These are phyloP conservation scores for Aquatica leii DNA, from an alignment of 2,888 invertebrate species.

Conservation along the genomic window DNA sequence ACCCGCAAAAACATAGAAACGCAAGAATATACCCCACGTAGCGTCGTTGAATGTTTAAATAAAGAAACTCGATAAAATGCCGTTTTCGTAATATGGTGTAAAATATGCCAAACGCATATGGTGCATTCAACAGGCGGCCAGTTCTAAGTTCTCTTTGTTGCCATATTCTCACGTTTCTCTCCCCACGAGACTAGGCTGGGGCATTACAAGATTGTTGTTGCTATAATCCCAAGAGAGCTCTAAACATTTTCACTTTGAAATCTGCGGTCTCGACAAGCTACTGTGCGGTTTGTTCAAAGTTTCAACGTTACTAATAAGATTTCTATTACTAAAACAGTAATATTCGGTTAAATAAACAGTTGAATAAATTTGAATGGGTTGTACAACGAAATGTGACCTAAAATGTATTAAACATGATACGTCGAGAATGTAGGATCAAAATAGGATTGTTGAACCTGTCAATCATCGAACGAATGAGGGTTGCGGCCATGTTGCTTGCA, in stretches of 20 bases:
- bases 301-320: conserved; percentile 35
- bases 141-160: conserved; percentile 51
- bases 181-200: conserved; percentile 52
- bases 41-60: too few relatives aligned
- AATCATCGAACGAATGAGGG: conserved; percentile 56
- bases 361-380: background rate
- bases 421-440: conserved; percentile 54
- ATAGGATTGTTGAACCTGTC: conserved; percentile 58
- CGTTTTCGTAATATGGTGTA: conserved; percentile 25
- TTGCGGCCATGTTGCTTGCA: conserved; percentile 56
- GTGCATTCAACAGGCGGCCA: conserved; percentile 55
- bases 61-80: too few relatives aligned
- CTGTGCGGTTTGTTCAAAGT: conserved; percentile 51
- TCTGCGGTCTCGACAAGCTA: conserved; percentile 51
- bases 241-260: conserved; percentile 57
- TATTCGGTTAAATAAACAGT: conserved; percentile 13
- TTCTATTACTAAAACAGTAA: conserved; percentile 18
- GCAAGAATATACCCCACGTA: too few relatives aligned
- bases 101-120: conserved; percentile 42
- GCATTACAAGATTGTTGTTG: conserved; percentile 58
- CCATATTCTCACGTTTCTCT: conserved; percentile 56
- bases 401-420: conserved; percentile 44
- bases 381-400: conserved; percentile 1
- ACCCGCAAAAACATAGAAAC: too few relatives aligned
- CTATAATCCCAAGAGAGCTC: conserved; percentile 56